Evolutionary conservation across 2,888 invertebrate species (phyloP), one percentile per base, ranked within the genome.

Genomic region (Hypercompe scribonia): DNA sequence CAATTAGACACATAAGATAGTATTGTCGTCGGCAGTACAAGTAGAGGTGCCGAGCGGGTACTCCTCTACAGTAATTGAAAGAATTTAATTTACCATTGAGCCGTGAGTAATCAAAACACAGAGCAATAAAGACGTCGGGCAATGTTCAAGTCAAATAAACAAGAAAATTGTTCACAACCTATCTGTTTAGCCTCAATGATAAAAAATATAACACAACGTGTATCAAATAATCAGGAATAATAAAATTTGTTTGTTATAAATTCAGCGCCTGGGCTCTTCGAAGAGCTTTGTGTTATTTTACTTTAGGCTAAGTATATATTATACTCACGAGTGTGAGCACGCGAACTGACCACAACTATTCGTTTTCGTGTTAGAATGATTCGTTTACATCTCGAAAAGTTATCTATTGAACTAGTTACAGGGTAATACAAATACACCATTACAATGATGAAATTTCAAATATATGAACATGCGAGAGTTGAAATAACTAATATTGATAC

Each of bases 131-230:
- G 58, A 69, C 68, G 65, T 68, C 68, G 68, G 54, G 33, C 65
- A 58, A 73, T 73, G 58, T 73, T 8, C 24, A 64, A 68, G 69
- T 69, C 42, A 69, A 61, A 69, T 69, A 61, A 69, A 69, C 58
- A 61, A 28, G 15, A 18, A 15, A 69, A 42, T 54, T 31, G 39
- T 39, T 69, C 68, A 58, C 68, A 39, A 39, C 36, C 28, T 54
- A 33, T 39, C 58, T 72, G 72, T 68, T 68, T 68, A 34, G 50
- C 28, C 46, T 50, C 50, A 68, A 34, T 68, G 21, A 64, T 68
- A 50, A 64, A 72, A 68, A 63, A 36, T 46, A 33, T 63, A 61
- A 28, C 28, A 61, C 61, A 31, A 15, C 61, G 28, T 68, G 36
- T 68, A 58, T 68, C 50, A 58, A 34, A 65, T 28, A 31, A 33